These are phyloP conservation scores for Tipula helvola DNA, from an alignment of 2,888 invertebrate species.

Conservation along the genomic window DNA sequence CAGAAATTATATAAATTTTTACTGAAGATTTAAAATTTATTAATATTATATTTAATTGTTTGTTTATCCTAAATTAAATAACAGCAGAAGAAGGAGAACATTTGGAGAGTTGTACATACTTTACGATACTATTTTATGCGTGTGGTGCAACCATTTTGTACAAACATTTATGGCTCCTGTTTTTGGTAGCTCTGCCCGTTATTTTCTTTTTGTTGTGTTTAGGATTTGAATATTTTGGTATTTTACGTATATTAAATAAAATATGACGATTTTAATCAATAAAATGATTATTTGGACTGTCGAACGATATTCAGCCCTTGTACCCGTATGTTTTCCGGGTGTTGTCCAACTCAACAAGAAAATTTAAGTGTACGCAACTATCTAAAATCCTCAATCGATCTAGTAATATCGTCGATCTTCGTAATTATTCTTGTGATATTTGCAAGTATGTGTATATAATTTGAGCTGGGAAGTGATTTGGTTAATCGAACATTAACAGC, in stretches of 20 bases:
- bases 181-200: slow-evolving; percentile 64
- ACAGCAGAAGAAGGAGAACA: slow-evolving; percentile 31
- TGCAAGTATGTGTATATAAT: slow-evolving; percentile 61
- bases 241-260: slow-evolving; percentile 35
- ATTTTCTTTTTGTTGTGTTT: slow-evolving; percentile 51
- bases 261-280: neutral
- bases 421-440: slow-evolving; percentile 74
- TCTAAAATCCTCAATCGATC: slow-evolving; percentile 67
- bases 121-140: slow-evolving; percentile 67
- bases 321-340: slow-evolving; percentile 67
- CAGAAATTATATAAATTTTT: too few species aligned
- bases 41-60: too few species aligned
- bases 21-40: too few species aligned
- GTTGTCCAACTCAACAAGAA: slow-evolving; percentile 55
- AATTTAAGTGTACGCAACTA: slow-evolving; percentile 45
- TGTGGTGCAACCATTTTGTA: slow-evolving; percentile 74
- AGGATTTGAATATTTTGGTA: slow-evolving; percentile 39
- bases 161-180: slow-evolving; percentile 72
- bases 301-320: slow-evolving; percentile 46
- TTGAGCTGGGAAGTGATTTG: slow-evolving; percentile 76
- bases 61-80: too few species aligned
- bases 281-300: slow-evolving; percentile 38
- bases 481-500: slow-evolving; percentile 80
- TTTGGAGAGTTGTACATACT: slow-evolving; percentile 55
- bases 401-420: slow-evolving; percentile 71